phyloP scores from a whole-genome alignment of 2,797 vertebrate species.

The Nyctalus aviator region DNA sequence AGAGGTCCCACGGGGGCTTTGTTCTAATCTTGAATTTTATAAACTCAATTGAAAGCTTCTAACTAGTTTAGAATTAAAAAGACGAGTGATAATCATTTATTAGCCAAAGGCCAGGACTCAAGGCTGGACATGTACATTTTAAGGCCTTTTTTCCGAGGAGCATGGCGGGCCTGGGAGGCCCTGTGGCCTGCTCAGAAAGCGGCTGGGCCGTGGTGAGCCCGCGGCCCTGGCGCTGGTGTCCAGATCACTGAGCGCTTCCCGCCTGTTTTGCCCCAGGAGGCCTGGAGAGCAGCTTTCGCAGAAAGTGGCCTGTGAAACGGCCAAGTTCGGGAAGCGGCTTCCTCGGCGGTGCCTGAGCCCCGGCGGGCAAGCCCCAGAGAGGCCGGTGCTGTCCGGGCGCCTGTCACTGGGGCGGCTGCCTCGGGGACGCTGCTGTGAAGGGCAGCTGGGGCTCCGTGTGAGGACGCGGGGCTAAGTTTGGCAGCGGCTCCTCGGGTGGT shows the following conservation, averaged over 20 bases:
- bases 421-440: no score
- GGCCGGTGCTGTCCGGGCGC: background rate
- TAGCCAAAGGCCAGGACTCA: background rate
- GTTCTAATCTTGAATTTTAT: background rate
- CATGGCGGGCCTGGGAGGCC: no score
- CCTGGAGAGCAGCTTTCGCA: slow-evolving; percentile 40
- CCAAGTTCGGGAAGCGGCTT: background rate
- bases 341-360: background rate
- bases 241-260: slow-evolving; percentile 8
- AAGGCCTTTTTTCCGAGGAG: background rate
- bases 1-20: background rate
- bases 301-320: background rate
- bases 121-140: background rate
- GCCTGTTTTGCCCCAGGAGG: background rate
- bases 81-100: background rate
- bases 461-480: slow-evolving; percentile 54
- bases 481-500: slow-evolving; percentile 47
- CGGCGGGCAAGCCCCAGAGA: background rate
- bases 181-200: background rate
- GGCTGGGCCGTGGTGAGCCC: no score
- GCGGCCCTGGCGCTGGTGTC: background rate
- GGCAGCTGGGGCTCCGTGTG: background rate
- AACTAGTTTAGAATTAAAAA: background rate
- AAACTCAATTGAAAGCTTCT: background rate
- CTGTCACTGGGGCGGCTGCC: no score